Evolutionary conservation across 2,888 invertebrate genomes (phyloP).

Genomic region (Creontiades dilutus): DNA sequence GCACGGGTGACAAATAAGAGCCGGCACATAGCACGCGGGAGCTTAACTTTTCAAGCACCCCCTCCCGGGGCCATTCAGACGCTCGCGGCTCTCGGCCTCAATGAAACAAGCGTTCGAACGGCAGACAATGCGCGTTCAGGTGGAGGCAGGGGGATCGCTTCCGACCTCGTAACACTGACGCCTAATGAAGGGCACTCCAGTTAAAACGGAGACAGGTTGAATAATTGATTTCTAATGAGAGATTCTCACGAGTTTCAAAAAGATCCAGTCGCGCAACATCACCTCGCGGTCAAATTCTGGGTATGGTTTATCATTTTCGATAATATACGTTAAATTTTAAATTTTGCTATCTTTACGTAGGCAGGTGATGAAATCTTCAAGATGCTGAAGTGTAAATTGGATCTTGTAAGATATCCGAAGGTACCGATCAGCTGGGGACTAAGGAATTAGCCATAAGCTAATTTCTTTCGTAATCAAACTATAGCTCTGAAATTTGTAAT

Average conservation of each 20-base stretch:
- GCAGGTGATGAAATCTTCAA: no score
- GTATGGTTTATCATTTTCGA: no score
- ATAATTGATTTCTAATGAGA: not conserved
- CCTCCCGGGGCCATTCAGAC: constrained; percentile 3
- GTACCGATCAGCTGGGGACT: no score
- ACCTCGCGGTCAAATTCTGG: no score
- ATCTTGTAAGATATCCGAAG: no score
- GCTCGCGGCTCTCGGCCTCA: not conserved
- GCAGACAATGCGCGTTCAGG: constrained; percentile 28
- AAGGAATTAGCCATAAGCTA: no score
- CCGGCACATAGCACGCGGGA: not conserved
- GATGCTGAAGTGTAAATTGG: no score
- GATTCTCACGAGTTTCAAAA: not conserved
- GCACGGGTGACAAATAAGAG: constrained; percentile 14
- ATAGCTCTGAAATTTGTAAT: no score
- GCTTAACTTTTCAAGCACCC: constrained; percentile 39
- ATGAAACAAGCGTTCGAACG: constrained; percentile 12
- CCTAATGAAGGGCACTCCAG: constrained; percentile 23
- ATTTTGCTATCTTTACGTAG: no score
- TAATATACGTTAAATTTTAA: no score
- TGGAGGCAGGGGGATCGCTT: constrained; percentile 25
- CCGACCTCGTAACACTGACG: constrained; percentile 39
- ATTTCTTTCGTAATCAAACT: no score
- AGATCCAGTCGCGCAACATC: not conserved
- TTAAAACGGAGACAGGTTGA: constrained; percentile 8